Evolutionary conservation across 2,113 vertebrate species (phyloP).

Genomic region (Prinia subflava): DNA sequence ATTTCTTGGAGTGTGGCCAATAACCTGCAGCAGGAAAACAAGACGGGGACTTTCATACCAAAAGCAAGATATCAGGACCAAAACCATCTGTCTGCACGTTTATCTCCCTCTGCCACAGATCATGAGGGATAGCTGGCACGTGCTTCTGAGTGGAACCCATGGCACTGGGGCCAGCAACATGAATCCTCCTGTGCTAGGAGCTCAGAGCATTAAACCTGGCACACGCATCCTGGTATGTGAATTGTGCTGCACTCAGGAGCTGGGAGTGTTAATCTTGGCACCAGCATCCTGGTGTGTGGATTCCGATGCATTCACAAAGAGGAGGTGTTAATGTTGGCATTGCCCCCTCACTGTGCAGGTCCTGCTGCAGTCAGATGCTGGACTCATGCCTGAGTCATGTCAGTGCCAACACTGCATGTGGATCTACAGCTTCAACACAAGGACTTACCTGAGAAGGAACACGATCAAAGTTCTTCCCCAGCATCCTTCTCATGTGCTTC

Average conservation of each 20-base stretch:
- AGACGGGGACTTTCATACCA: not conserved
- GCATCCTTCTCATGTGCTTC: constrained; percentile 98
- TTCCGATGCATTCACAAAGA: not conserved
- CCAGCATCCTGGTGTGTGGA: not conserved
- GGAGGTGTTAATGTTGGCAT: constrained; percentile 39
- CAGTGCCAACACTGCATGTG: not conserved
- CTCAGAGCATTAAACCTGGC: constrained; percentile 24
- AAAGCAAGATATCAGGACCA: not conserved
- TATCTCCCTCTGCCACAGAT: not conserved
- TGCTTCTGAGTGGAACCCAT: not conserved
- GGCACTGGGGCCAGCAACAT: not conserved
- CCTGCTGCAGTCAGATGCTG: not conserved
- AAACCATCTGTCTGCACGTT: constrained; percentile 12
- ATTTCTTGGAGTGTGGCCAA: constrained; percentile 68
- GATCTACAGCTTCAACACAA: not conserved
- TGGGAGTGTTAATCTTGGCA: constrained; percentile 43
- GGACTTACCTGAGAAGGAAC: constrained; percentile 88
- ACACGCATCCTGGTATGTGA: not conserved
- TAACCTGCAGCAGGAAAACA: constrained; percentile 60
- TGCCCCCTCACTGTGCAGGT: not conserved
- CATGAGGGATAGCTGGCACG: not conserved
- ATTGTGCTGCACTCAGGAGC: constrained; percentile 4
- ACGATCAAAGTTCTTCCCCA: constrained; percentile 97
- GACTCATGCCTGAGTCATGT: not conserved
- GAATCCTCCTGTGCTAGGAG: not conserved